Base-by-base conservation (phyloP, 1,140 invertebrate genomes). In the Nixonia krombeini region DNA sequence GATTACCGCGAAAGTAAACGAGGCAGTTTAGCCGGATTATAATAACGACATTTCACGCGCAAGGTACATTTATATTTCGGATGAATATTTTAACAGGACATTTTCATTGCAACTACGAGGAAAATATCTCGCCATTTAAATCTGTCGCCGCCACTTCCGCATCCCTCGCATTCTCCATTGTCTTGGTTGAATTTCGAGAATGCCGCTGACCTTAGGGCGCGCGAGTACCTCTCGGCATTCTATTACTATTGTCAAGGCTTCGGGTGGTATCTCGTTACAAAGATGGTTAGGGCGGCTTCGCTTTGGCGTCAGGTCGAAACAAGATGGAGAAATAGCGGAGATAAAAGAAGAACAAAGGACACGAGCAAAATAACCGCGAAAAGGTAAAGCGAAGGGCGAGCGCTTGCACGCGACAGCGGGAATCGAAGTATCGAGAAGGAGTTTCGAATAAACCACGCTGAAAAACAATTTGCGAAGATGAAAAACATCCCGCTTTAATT, bases 181-280 rank as follows among this genome's bases (percentile, higher is more conserved):
- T 42, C 18, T 42, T 7, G 10, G 5, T n/a, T 42, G 40, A 42
- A 42, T 42, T 42, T 42, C 18, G 40, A 42, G 40, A 42, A 42
- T 42, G 40, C 40, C 1, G 40, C 40, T 42, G 40, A 42, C 40
- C 40, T 42, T 42, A 37, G 40, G 40, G 40, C 21, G 40, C 40
- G 15, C 37, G 37, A 40, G 37, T 18, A 40, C 37, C 37, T 40
- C 40, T 42, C 21, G 40, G 40, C 40, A 42, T 42, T 42, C 40
- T 42, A 42, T 42, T 42, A 26, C 40, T 42, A 42, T 42, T 42
- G 40, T 42, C 40, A 42, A 42, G 40, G 40, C 40, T 42, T 42
- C 18, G 33, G 33, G 12, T 37, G 21, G 40, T 42, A 21, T 42
- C 40, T 42, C 21, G 40, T 42, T 42, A 42, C 40, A 25, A 42